Base-by-base conservation (phyloP, 2,888 invertebrate species). In the Dolichopus griseipennis region DNA sequence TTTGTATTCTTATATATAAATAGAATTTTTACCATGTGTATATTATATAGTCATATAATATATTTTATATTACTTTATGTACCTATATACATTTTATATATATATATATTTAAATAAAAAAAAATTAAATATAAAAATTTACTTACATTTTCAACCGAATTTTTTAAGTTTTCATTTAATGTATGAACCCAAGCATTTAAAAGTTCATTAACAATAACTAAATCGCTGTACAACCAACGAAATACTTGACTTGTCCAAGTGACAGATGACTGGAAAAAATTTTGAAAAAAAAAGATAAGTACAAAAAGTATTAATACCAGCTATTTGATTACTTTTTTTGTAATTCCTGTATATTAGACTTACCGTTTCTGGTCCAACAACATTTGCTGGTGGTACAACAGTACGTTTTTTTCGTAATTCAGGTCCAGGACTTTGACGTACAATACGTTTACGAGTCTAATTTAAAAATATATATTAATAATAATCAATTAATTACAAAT, bases 241-340 rank as follows among this genome's bases (percentile, higher is more conserved):
- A 94, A 88, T 75, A 92, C 86, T 82, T 92, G 91, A 82, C 92
- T 93, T 72, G 93, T 91, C 92, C 93, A 94, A 77, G 91, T 88
- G 64, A 92, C 92, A 77, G 91, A 90, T 75, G 90, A 78, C 81
- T 81, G 70, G 8, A 71, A 67, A 37, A 37, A 7, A 37, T 37
- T 8, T 37, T 7, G 68, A 68, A 22, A 65, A 68, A 68, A 18
- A 10, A 66, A 64, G 15, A n/a, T n/a, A n/a, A n/a, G n/a, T n/a
- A n/a, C n/a, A n/a, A n/a, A n/a, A n/a, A n/a, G n/a, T n/a, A n/a
- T n/a, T n/a, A n/a, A n/a, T n/a, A n/a, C n/a, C n/a, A n/a, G n/a
- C n/a, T n/a, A n/a, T n/a, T n/a, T n/a, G n/a, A n/a, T n/a, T n/a
- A 4, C 5, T 27, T 27, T 4, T 27, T 27, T 27, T 27, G n/a